Percentiles rank a stretch among this genome's conserved stretches.
Evolutionary conservation across 2,113 vertebrate genomes (phyloP).

Genomic region (Rhipidura dahli): DNA sequence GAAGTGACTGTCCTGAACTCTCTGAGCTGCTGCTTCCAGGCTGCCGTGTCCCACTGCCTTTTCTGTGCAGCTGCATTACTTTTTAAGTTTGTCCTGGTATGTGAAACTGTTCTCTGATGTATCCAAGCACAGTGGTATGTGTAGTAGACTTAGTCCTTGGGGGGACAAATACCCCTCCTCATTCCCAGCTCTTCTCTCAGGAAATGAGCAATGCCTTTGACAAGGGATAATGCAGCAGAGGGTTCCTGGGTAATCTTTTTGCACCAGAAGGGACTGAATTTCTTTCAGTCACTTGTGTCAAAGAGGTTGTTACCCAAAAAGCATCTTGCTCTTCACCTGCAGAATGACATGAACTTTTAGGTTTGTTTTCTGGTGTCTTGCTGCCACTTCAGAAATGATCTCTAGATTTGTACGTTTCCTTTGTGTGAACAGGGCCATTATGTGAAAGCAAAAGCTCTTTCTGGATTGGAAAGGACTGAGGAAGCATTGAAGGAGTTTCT

Average conservation of each 20-base stretch:
- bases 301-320: not conserved
- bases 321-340: not conserved
- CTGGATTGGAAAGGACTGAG: constrained; percentile 78
- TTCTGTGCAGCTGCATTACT: not conserved
- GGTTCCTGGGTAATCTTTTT: not conserved
- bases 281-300: not conserved
- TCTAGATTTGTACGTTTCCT: not conserved
- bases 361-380: not conserved
- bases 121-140: not conserved
- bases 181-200: not conserved
- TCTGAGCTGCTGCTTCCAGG: not conserved
- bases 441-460: constrained; percentile 85
- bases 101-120: not conserved
- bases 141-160: not conserved
- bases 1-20: not conserved
- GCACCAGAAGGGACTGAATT: not conserved
- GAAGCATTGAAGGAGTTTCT: constrained; percentile 90
- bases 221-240: not conserved
- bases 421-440: constrained; percentile 80
- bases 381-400: not conserved
- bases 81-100: not conserved
- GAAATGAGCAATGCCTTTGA: not conserved
- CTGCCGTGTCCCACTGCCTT: not conserved
- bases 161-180: not conserved
- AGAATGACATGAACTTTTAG: not conserved